Percentiles rank a stretch among this genome's conserved stretches.
Conservation (phyloP, 2,797 vertebrate species). For the Esox masquinongy region DNA sequence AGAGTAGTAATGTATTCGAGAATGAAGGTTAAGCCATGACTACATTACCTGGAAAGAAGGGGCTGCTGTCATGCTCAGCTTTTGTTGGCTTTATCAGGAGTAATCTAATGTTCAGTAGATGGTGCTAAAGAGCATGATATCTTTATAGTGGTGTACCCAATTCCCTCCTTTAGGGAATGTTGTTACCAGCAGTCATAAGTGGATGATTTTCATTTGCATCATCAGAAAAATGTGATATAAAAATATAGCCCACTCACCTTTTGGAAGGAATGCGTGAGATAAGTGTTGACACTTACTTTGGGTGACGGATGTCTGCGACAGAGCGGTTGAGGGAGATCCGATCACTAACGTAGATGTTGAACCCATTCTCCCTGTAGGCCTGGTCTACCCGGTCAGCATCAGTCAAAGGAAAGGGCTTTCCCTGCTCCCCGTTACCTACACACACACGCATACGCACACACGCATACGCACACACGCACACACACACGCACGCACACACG, state of each 20-base stretch:
- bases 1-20: too few species aligned
- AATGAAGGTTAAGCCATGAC: too few species aligned
- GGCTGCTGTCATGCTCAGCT: too few species aligned
- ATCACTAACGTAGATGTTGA: conserved; percentile 96
- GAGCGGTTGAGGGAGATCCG: conserved; percentile 94
- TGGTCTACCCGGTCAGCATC: conserved; percentile 89
- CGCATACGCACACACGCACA: not conserved
- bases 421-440: conserved; percentile 91
- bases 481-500: not conserved
- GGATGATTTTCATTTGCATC: not conserved
- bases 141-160: too few species aligned
- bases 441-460: not conserved
- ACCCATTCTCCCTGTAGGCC: conserved; percentile 96
- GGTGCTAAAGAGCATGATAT: too few species aligned
- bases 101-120: too few species aligned
- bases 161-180: too few species aligned
- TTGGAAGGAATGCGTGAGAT: not conserved
- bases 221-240: not conserved
- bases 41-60: too few species aligned
- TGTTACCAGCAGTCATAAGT: too few species aligned
- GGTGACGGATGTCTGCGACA: conserved; percentile 91
- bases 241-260: not conserved
- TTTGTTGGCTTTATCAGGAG: too few species aligned
- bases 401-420: conserved; percentile 85
- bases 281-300: conserved; percentile 80